Conservation (phyloP, 2,113 vertebrate species). For the Dipodomys merriami region DNA sequence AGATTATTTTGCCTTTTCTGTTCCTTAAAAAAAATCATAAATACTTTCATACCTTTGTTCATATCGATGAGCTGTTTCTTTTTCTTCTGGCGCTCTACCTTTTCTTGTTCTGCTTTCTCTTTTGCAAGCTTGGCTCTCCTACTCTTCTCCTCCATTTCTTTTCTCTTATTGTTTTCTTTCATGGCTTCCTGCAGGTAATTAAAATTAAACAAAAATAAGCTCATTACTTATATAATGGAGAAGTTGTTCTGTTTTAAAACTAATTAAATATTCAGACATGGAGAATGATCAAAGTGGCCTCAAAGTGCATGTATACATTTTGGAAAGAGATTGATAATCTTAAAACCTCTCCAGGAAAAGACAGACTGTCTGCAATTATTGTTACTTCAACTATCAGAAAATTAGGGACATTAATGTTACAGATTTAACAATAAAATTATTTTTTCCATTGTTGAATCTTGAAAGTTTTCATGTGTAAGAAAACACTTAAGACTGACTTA, state of each 20-base stretch:
- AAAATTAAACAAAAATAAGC: conserved; percentile 53
- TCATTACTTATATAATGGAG: conserved; percentile 22
- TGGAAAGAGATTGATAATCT: conserved; percentile 40
- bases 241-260: neutral
- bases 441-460: conserved; percentile 15
- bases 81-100: conserved; percentile 95
- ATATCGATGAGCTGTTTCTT: conserved; percentile 99
- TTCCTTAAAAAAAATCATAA: neutral
- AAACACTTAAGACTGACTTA: conserved; percentile 8
- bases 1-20: neutral
- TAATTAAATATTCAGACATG: neutral
- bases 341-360: conserved; percentile 32
- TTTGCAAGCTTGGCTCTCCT: conserved; percentile 97
- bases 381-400: conserved; percentile 22
- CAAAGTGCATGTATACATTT: neutral
- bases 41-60: conserved; percentile 93
- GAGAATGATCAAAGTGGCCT: neutral
- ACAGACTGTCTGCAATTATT: conserved; percentile 9
- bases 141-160: conserved; percentile 97
- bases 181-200: conserved; percentile 91
- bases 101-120: conserved; percentile 98
- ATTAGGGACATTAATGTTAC: conserved; percentile 30
- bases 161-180: conserved; percentile 98
- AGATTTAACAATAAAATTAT: conserved; percentile 32
- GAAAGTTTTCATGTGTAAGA: conserved; percentile 19